phyloP scores from a whole-genome alignment of 2,888 invertebrate species.

The Ophion obscuratus region DNA sequence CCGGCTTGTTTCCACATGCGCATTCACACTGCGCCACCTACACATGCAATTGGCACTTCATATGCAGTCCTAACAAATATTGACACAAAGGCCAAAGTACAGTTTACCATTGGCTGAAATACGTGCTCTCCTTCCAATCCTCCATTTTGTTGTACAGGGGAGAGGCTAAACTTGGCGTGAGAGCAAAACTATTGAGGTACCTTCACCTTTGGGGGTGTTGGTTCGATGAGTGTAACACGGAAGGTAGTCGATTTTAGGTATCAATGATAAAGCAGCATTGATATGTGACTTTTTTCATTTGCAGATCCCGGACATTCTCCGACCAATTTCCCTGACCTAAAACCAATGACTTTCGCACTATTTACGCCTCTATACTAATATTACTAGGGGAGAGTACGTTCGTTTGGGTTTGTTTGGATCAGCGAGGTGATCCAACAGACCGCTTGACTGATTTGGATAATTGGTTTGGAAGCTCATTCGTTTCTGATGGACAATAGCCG shows the following conservation, averaged over 20 bases:
- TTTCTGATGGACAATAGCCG: not conserved
- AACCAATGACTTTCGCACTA: not conserved
- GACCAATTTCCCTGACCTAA: not conserved
- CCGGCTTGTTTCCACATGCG: slow-evolving; percentile 12
- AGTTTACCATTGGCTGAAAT: not conserved
- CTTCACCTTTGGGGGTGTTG: not conserved
- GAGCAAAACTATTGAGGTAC: not conserved
- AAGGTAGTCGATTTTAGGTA: not conserved
- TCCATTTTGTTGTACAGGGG: not conserved
- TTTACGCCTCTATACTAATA: not conserved
- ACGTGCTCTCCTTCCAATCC: not conserved
- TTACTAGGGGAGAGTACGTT: not conserved
- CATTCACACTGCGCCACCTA: not conserved
- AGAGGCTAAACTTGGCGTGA: not conserved
- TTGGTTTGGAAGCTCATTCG: too few relatives aligned
- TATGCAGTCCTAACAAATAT: not conserved
- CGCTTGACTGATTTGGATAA: too few relatives aligned
- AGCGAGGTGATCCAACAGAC: not conserved
- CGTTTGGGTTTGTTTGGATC: not conserved
- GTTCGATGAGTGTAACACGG: not conserved
- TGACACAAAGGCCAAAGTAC: not conserved
- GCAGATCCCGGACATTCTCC: not conserved
- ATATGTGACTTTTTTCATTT: not conserved
- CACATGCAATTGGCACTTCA: not conserved
- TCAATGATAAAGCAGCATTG: not conserved